Evolutionary conservation across 1,140 invertebrate genomes (phyloP), one percentile per base, ranked within the genome.

Genomic region (Cherax quadricarinatus): DNA sequence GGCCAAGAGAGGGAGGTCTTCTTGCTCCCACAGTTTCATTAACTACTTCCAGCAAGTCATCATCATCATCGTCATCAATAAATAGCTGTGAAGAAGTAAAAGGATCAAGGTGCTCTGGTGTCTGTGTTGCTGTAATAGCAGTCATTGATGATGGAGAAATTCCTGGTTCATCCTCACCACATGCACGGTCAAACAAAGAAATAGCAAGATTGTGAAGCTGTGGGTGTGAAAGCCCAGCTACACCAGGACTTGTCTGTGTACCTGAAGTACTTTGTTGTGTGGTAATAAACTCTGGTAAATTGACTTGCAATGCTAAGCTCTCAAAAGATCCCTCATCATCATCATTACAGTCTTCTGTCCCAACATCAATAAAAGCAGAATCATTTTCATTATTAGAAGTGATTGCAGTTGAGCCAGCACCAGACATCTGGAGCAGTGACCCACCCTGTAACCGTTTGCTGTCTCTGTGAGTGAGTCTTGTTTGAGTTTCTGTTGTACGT

Each of bases 181-280:
- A 91, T n/a, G 89, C 89, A 5, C 89, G 89, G 48, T 91, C 89
- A 82, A 91, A 91, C n/a, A 91, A 60, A 12, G 89, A 91, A 53
- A 91, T 86, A 24, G 89, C n/a, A 70, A 91, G 51, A 66, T 91
- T 86, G 51, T 86, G 83, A 12, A 91, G 53, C 16, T 81, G 75
- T 24, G 89, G 21, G 10, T 91, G 89, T 53, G 89, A 21, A 3
- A 91, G 70, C 21, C 89, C 75, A n/a, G 78, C 73, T 21, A 79
- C 93, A 53, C 89, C 88, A 70, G 92, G 92, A 82, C 92, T 91
- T 16, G 93, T 93, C 66, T 93, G 93, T 70, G 93, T 91, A 18
- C 93, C 90, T 14, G 89, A 93, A n/a, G 85, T 85, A 66, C 89
- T 93, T 21, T 91, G 83, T 5, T 90, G 88, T 12, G 89, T 53